Base-by-base conservation (phyloP, 1,140 invertebrate species). In the Diorhabda elongata region DNA sequence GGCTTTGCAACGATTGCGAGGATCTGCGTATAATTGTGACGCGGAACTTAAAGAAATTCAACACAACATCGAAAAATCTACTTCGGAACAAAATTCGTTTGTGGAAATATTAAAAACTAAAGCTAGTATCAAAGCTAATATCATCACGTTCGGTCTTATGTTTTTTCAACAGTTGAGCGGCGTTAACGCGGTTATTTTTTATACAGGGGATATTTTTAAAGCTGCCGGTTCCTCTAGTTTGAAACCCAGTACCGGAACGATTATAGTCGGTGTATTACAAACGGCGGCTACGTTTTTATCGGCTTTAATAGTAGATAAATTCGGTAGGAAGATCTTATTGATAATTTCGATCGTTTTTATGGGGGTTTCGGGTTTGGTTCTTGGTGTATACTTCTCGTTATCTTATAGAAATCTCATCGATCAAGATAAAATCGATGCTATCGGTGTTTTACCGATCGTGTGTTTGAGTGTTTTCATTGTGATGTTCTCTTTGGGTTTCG, bases 401-500 rank as follows among this genome's bases (percentile, higher is more conserved):
- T 76, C 84, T 52, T 75, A 84, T 44, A 81, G 85, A 71, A 67
- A 74, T 42, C 5, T 76, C 60, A 68, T 76, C 26, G 59, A 72
- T 69, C 52, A 64, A 74, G 58, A 69, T 8, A 68, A 63, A 26
- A 5, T 78, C 3, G 60, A 62, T 1, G 69, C 66, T 41, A 71
- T 81, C 42, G 72, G 73, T 4, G 92, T 90, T 83, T 76, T 96
- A 8, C 92, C 94, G 1, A 81, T 96, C 0, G 72, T 85, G 2
- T 89, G 88, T 64, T 77, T 96, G 2, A 88, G 91, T 56, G 74
- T 91, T 6, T 97, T 93, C 78, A 91, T 93, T 64, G 76, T 91
- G 44, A 85, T 90, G 4, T 94, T 93, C 82, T 91, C 90, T 0
- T 78, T 94, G 1, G 93, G 93, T 4, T 92, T 91, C 73, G 93